Evolutionary conservation across 2,113 vertebrate species (phyloP).

Genomic region (Gobius niger): DNA sequence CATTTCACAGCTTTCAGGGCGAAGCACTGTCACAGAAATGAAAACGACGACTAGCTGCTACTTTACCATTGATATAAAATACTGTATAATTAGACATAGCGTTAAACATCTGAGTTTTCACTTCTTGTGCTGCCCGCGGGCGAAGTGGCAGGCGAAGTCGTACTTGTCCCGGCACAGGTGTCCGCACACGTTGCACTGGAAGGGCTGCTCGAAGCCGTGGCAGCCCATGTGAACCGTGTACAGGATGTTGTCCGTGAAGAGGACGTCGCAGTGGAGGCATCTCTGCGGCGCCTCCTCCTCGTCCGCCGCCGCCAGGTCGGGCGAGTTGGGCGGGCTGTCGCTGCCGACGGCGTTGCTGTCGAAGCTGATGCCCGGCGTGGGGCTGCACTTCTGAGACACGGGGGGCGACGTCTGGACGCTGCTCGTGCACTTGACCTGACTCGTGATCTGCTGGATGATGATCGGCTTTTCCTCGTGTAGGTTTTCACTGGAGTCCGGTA

Average conservation of each 20-base stretch:
- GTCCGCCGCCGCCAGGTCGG: slow-evolving; percentile 75
- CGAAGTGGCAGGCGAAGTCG: slow-evolving; percentile 98
- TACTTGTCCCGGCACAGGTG: slow-evolving; percentile 94
- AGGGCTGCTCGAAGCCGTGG: slow-evolving; percentile 93
- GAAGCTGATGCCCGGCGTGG: slow-evolving; percentile 82
- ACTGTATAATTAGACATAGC: no score
- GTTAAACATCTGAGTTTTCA: slow-evolving; percentile 23
- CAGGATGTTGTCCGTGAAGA: slow-evolving; percentile 95
- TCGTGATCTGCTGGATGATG: slow-evolving; percentile 84
- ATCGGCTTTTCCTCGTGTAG: slow-evolving; percentile 92
- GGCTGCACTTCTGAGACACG: slow-evolving; percentile 81
- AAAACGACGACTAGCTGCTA: no score
- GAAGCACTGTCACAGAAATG: no score
- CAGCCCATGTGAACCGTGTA: slow-evolving; percentile 99
- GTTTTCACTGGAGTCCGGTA: slow-evolving; percentile 80
- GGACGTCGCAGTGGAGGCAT: slow-evolving; percentile 95
- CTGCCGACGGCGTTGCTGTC: slow-evolving; percentile 80
- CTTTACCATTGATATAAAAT: no score
- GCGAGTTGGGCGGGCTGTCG: slow-evolving; percentile 88
- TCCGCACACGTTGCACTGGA: slow-evolving; percentile 97
- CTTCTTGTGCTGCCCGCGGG: slow-evolving; percentile 88
- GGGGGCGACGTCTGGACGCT: slow-evolving; percentile 80
- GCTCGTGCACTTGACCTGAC: slow-evolving; percentile 71
- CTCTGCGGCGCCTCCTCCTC: slow-evolving; percentile 85
- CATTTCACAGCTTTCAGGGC: no score